Percentiles rank a stretch among this genome's conserved stretches.
phyloP scores from a whole-genome alignment of 2,888 invertebrate species.

The Caenorhabditis macrosperma region DNA sequence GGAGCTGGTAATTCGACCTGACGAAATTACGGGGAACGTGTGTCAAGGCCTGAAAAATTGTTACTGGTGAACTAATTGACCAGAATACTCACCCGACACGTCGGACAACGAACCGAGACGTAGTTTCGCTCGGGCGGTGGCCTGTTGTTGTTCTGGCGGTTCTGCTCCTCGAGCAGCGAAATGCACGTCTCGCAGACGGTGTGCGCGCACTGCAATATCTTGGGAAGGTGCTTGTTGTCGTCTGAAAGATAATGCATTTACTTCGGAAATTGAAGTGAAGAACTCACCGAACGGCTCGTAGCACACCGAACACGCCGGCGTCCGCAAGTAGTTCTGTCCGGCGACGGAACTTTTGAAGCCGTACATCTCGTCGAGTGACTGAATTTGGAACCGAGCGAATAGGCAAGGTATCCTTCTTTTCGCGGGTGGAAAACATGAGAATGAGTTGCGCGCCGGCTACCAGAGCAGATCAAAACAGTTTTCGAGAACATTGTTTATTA shows the following conservation, averaged over 20 bases:
- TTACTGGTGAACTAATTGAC: neutral
- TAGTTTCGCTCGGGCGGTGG: neutral
- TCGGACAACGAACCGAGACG: slow-evolving; percentile 11
- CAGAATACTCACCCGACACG: slow-evolving; percentile 25
- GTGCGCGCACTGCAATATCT: slow-evolving; percentile 46
- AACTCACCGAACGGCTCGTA: slow-evolving; percentile 27
- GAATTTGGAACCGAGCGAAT: too few species aligned
- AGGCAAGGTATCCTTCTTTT: too few species aligned
- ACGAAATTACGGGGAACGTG: slow-evolving; percentile 9
- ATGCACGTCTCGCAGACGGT: slow-evolving; percentile 24
- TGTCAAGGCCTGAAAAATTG: slow-evolving; percentile 17
- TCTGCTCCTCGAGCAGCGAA: slow-evolving; percentile 16
- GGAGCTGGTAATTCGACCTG: slow-evolving; percentile 34
- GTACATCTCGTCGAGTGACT: slow-evolving; percentile 15
- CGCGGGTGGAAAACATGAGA: too few species aligned
- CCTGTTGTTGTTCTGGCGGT: neutral
- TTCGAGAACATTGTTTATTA: neutral
- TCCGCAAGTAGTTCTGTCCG: neutral
- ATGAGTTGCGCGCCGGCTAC: too few species aligned
- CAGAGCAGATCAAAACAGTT: too few species aligned
- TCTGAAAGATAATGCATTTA: slow-evolving; percentile 7
- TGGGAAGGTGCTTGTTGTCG: slow-evolving; percentile 13
- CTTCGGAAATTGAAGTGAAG: neutral
- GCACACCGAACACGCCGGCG: slow-evolving; percentile 33
- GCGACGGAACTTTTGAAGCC: slow-evolving; percentile 24